These are phyloP conservation scores for Entomyzon cyanotis DNA, from an alignment of 2,113 vertebrate genomes.

Conservation along the genomic window DNA sequence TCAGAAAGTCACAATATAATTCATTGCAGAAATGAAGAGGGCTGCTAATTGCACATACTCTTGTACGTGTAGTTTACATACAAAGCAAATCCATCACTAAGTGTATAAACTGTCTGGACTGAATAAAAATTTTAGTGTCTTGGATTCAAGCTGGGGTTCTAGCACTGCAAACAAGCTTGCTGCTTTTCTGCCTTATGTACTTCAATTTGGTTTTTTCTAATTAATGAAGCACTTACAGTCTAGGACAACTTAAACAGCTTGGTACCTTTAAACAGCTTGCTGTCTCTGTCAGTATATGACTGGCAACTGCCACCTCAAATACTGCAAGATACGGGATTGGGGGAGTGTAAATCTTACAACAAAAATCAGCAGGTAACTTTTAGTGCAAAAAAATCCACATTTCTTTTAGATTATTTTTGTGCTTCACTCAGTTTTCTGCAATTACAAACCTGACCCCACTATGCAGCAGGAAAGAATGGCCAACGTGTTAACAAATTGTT, in stretches of 20 bases:
- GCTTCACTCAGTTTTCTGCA: not conserved
- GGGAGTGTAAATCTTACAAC: not conserved
- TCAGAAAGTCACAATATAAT: not conserved
- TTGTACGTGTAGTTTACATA: not conserved
- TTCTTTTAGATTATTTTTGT: not conserved
- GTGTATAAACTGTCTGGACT: not conserved
- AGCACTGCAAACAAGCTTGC: not conserved
- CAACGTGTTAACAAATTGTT: not conserved
- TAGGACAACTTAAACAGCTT: not conserved
- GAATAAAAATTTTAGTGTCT: not conserved
- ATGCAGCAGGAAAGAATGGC: not conserved
- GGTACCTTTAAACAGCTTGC: not conserved
- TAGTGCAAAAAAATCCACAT: not conserved
- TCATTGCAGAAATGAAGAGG: not conserved
- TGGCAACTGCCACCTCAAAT: not conserved
- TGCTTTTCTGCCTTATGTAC: not conserved
- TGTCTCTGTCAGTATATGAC: not conserved
- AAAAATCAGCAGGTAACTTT: not conserved
- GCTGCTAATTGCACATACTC: not conserved
- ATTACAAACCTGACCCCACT: not conserved
- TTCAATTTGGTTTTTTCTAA: not conserved
- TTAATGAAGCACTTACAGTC: not conserved
- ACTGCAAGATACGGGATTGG: not conserved
- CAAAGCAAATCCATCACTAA: not conserved
- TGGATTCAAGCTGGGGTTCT: not conserved